These are phyloP conservation scores for Burhinus bistriatus DNA, from an alignment of 2,113 vertebrate genomes.

Conservation along the genomic window DNA sequence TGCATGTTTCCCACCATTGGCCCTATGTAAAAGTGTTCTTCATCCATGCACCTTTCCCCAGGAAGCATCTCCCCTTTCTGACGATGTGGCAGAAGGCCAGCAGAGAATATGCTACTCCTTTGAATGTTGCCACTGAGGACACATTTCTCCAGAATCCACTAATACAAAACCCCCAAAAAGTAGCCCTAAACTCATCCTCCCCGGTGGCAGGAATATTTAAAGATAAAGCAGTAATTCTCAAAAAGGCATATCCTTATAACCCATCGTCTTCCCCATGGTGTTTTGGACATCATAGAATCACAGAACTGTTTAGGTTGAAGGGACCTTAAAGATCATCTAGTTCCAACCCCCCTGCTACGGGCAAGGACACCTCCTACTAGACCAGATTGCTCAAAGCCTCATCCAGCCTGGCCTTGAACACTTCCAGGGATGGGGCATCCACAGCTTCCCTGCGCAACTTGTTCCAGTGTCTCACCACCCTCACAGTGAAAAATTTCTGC, in stretches of 20 bases:
- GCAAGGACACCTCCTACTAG: no score
- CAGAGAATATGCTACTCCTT: not conserved
- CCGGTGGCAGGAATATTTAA: not conserved
- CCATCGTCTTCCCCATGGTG: rapidly evolving
- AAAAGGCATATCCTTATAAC: not conserved
- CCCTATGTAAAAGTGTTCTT: not conserved
- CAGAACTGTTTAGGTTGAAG: no score
- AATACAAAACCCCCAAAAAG: not conserved
- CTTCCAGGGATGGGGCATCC: no score
- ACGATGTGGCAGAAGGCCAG: not conserved
- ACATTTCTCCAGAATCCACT: not conserved
- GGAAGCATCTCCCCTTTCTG: not conserved
- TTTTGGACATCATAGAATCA: not conserved
- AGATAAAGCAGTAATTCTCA: not conserved
- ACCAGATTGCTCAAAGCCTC: no score
- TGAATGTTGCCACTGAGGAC: not conserved
- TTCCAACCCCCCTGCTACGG: no score
- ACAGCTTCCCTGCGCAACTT: no score
- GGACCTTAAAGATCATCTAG: no score
- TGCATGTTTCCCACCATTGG: not conserved
- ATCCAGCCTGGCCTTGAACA: no score
- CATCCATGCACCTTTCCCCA: not conserved
- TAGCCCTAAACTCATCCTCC: not conserved
- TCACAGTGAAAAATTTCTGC: no score
- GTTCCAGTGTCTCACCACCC: no score